These are phyloP conservation scores for Sanderia malayensis DNA, from an alignment of 30 jellyfish, hydroid and myxozoan species.

Conservation along the genomic window DNA sequence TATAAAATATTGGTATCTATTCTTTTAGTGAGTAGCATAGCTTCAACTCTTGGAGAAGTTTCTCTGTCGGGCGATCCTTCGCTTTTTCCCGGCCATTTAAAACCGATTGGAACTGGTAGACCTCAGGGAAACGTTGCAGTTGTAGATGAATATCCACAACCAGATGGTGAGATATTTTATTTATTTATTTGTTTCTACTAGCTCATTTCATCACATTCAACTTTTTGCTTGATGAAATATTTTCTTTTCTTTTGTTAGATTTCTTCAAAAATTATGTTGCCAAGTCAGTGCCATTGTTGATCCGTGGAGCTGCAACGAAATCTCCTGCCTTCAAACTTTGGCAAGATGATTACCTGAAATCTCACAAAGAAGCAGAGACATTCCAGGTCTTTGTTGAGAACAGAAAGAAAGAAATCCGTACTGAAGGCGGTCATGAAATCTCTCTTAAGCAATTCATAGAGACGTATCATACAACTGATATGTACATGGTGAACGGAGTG, in stretches of 20 bases:
- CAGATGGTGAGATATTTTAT: constrained; percentile 56
- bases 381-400: constrained; percentile 70
- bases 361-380: constrained; percentile 74
- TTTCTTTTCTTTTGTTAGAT: constrained; percentile 17
- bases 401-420: constrained; percentile 73
- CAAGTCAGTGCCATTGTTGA: constrained; percentile 72
- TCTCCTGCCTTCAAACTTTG: constrained; percentile 81
- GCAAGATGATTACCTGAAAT: constrained; percentile 72
- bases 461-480: constrained; percentile 54
- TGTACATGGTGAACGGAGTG: constrained; percentile 86
- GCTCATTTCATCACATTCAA: background rate
- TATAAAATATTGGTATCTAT: no score
- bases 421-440: constrained; percentile 53
- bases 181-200: no score
- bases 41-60: constrained; percentile 28
- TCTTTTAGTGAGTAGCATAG: background rate
- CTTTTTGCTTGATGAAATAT: background rate
- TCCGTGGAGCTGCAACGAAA: constrained; percentile 70
- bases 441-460: constrained; percentile 71
- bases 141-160: constrained; percentile 63
- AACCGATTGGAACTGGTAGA: constrained; percentile 81
- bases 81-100: constrained; percentile 87
- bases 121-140: constrained; percentile 59
- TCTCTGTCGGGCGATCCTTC: constrained; percentile 78
- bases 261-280: constrained; percentile 71